A percentile compares a stretch with the other conserved stretches of the same genome.
These are phyloP conservation scores for Hyperoodon ampullatus DNA, from an alignment of 2,113 vertebrate species.

Conservation along the genomic window DNA sequence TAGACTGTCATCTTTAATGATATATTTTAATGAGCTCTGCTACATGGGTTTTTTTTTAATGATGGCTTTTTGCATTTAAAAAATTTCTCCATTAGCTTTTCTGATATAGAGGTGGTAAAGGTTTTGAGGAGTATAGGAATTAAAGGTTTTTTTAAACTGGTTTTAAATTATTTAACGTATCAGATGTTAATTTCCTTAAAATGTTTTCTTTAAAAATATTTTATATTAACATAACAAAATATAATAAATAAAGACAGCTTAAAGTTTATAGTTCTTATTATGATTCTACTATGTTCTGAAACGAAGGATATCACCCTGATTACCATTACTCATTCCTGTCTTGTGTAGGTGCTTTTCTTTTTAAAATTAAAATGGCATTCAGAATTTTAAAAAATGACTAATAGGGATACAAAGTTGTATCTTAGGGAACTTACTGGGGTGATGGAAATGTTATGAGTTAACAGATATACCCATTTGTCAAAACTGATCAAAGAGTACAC, in stretches of 20 bases:
- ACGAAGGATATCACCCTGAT: background rate
- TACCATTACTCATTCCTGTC: background rate
- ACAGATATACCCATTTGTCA: background rate
- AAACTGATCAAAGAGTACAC: background rate
- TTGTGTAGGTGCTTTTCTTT: background rate
- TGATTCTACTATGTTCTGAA: background rate
- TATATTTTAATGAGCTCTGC: background rate
- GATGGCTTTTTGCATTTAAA: background rate
- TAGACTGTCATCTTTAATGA: background rate
- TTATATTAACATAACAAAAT: background rate
- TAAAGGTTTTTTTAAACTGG: conserved; percentile 30
- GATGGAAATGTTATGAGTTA: background rate
- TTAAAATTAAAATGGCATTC: background rate
- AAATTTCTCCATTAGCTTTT: background rate
- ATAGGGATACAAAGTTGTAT: background rate
- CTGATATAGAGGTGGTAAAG: background rate
- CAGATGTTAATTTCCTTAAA: background rate
- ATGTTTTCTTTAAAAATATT: background rate
- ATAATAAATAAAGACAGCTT: background rate
- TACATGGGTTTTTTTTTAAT: background rate
- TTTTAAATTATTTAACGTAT: background rate
- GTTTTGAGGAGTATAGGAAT: conserved; percentile 42
- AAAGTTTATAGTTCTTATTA: background rate
- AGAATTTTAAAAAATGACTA: background rate
- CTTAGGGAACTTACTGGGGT: background rate